Percentiles rank a stretch among this genome's conserved stretches.
phyloP scores from a whole-genome alignment of 64 coral and sea anemone genomes.

The Dendrophyllia cribrosa region DNA sequence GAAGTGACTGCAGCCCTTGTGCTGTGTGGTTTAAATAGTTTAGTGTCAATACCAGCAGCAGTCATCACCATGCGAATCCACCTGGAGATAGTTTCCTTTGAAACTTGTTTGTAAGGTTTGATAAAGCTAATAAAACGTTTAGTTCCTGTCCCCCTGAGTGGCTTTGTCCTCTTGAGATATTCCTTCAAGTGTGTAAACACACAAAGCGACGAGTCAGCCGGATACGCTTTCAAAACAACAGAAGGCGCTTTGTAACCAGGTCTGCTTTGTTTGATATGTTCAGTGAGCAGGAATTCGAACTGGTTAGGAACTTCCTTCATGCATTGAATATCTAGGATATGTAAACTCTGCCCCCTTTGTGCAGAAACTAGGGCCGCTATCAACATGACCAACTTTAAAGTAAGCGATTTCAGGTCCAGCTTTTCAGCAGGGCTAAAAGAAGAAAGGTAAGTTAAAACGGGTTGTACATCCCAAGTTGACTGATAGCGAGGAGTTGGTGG shows the following conservation, averaged over 20 bases:
- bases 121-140: conserved; percentile 43
- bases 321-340: conserved; percentile 44
- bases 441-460: conserved; percentile 34
- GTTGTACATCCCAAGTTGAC: conserved; percentile 27
- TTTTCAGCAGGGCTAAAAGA: not conserved
- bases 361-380: conserved; percentile 44
- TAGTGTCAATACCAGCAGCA: not conserved
- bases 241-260: conserved; percentile 47
- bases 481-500: conserved; percentile 7
- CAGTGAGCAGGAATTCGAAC: conserved; percentile 15
- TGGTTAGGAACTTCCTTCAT: conserved; percentile 11
- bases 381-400: conserved; percentile 21
- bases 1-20: conserved; percentile 33
- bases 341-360: conserved; percentile 34
- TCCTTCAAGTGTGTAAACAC: conserved; percentile 1
- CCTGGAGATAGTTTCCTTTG: conserved; percentile 8
- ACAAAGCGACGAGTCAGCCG: conserved; percentile 16
- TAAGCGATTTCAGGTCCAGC: not conserved
- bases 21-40: not conserved
- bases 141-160: not conserved
- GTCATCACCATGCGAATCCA: conserved; percentile 33
- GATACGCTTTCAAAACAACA: conserved; percentile 16
- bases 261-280: conserved; percentile 49
- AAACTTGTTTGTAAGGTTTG: conserved; percentile 16
- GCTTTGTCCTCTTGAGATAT: conserved; percentile 10